These are phyloP conservation scores for Oscheius sp. DNA, from an alignment of 2,888 invertebrate species.

Conservation along the genomic window DNA sequence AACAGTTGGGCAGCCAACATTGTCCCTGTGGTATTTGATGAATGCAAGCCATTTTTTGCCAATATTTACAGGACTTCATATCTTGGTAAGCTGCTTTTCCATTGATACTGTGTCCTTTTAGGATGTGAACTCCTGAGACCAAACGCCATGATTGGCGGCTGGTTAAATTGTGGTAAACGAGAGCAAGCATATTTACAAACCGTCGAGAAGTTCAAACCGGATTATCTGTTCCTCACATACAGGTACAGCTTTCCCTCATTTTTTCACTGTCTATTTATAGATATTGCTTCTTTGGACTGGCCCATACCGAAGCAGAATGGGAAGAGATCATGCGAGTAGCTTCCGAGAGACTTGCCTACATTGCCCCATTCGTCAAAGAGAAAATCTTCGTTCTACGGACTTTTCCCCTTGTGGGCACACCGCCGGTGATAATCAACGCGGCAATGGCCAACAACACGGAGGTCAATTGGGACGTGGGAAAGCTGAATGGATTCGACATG, in stretches of 20 bases:
- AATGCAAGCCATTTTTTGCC: not conserved
- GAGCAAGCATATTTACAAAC: not conserved
- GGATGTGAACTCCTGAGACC: not conserved
- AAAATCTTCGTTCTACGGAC: not conserved
- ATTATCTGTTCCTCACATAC: not conserved
- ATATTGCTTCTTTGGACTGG: no score
- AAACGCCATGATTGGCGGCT: not conserved
- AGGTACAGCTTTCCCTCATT: no score
- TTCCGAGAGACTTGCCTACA: not conserved
- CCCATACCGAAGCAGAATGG: not conserved
- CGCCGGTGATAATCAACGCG: no score
- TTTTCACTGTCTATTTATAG: no score
- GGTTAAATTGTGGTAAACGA: not conserved
- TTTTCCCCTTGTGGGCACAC: not conserved
- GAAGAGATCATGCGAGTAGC: not conserved
- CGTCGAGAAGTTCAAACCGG: not conserved
- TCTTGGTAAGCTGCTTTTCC: not conserved
- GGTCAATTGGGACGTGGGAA: not conserved
- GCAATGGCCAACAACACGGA: not conserved
- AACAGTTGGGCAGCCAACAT: constrained; percentile 7
- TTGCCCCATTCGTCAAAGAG: not conserved
- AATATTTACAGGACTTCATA: not conserved
- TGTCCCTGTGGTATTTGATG: not conserved
- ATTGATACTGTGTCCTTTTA: not conserved
- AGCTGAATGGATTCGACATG: not conserved